Conservation (phyloP, 2,113 vertebrate species). For the Lota lota region DNA sequence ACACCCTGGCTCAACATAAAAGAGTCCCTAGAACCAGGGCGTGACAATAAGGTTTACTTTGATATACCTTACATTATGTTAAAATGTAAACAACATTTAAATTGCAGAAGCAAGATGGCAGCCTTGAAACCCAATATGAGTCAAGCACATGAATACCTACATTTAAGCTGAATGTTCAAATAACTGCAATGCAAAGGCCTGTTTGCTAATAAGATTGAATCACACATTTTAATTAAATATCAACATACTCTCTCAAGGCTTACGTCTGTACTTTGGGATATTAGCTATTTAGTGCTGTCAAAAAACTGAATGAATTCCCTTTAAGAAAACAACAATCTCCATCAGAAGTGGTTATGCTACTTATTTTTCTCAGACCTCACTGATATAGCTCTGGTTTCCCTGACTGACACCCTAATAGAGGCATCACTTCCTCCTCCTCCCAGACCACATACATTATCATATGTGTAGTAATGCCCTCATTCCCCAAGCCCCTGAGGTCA, state of each 20-base stretch:
- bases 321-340: not conserved
- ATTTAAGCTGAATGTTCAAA: too few species aligned
- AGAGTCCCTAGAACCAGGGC: too few species aligned
- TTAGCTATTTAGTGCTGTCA: not conserved
- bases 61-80: too few species aligned
- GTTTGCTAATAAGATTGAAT: too few species aligned
- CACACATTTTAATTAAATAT: not conserved
- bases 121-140: too few species aligned
- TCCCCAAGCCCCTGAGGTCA: conserved; percentile 30
- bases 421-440: conserved; percentile 5
- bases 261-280: not conserved
- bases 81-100: too few species aligned
- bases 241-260: not conserved
- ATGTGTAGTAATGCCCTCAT: conserved; percentile 20
- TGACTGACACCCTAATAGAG: not conserved
- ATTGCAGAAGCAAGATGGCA: too few species aligned
- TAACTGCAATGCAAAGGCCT: too few species aligned
- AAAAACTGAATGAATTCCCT: not conserved
- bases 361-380: not conserved
- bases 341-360: not conserved
- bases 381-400: not conserved
- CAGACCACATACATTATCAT: conserved; percentile 28
- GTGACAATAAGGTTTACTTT: too few species aligned
- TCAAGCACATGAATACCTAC: too few species aligned
- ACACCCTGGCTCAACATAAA: too few species aligned